phyloP scores from a whole-genome alignment of 2,888 invertebrate species.

The Arrhopalites spinosus region DNA sequence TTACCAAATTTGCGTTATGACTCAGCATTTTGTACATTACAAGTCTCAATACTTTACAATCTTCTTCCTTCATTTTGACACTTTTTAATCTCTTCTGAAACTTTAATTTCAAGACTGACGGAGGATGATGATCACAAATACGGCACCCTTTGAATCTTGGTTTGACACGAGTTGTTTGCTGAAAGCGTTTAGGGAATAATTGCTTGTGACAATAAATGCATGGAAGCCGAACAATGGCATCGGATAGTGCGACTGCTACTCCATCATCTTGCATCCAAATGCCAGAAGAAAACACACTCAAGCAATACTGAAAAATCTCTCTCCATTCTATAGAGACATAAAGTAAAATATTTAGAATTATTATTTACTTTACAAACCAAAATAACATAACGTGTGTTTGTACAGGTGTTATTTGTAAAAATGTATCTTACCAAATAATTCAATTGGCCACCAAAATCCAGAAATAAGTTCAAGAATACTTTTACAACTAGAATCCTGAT shows the following conservation, averaged over 20 bases:
- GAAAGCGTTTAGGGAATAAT: neutral
- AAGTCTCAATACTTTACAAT: neutral
- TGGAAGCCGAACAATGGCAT: constrained; percentile 27
- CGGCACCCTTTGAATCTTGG: constrained; percentile 12
- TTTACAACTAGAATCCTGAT: neutral
- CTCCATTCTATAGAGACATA: neutral
- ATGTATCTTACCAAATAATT: constrained; percentile 14
- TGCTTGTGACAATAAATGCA: constrained; percentile 16
- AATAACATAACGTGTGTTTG: neutral
- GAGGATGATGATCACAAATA: neutral
- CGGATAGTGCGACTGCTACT: constrained; percentile 2
- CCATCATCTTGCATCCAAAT: neutral
- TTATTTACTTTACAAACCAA: neutral
- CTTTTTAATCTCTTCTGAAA: neutral
- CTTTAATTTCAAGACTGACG: neutral
- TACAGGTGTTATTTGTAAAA: neutral
- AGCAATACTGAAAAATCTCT: neutral
- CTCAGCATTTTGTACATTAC: neutral
- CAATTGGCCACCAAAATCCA: constrained; percentile 24
- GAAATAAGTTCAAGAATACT: constrained; percentile 16
- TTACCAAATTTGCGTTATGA: neutral
- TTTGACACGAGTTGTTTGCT: neutral
- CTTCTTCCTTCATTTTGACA: neutral
- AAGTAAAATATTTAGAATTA: neutral
- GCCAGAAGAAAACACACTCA: neutral